phyloP scores from a whole-genome alignment of 2,888 invertebrate genomes.

The Unio pictorum region DNA sequence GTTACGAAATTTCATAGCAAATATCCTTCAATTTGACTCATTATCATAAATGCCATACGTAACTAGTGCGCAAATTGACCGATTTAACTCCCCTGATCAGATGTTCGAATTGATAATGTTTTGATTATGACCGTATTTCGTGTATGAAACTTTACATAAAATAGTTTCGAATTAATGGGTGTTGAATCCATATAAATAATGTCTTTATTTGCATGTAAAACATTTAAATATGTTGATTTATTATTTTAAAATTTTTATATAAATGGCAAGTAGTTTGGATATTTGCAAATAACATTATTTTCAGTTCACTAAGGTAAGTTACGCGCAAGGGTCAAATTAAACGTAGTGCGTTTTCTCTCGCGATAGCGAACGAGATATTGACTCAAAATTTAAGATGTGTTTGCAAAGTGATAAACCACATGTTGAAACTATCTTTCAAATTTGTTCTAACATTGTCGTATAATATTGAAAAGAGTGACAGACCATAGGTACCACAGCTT shows the following conservation, averaged over 20 bases:
- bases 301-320: neutral
- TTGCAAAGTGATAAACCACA: constrained; percentile 14
- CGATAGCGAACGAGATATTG: no score
- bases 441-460: neutral
- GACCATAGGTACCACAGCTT: neutral
- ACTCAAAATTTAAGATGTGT: neutral
- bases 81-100: no score
- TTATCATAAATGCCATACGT: no score
- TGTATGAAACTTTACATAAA: neutral
- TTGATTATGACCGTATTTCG: constrained; percentile 46
- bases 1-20: no score
- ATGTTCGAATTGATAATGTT: constrained; percentile 57
- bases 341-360: no score
- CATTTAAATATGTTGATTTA: no score
- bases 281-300: no score
- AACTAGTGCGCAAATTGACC: no score
- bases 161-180: neutral
- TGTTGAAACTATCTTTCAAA: constrained; percentile 6
- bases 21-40: no score
- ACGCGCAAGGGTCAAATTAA: neutral
- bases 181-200: neutral
- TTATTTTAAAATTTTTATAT: no score
- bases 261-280: no score
- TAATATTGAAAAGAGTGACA: constrained; percentile 1
- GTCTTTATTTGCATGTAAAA: no score